Base-by-base conservation (phyloP, 2,113 vertebrate genomes). In the Donacobius atricapilla region DNA sequence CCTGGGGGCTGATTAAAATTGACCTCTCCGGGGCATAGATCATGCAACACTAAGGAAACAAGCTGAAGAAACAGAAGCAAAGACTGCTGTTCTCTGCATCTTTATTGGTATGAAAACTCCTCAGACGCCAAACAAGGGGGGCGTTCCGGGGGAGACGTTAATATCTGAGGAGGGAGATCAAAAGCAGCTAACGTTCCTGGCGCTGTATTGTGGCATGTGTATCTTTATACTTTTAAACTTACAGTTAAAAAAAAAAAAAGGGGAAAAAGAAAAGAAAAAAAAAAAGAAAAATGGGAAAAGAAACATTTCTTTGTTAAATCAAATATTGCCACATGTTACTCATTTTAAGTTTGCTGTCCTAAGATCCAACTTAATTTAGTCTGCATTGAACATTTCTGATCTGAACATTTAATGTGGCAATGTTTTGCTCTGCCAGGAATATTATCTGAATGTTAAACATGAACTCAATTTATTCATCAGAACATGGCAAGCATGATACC, bases 91-190 rank as follows among this genome's bases (percentile, higher is more conserved):
- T 98, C 94, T 51, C 60, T 94, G 96, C 92, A 82, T 96, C 96
- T 98, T 98, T 98, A 98, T 97, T 95, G 97, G 97, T 93, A 95
- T 97, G 97, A 98, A 97, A 98, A 94, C 92, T 96, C 97, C 94
- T 93, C 81, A 80, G 94, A 98, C 63, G 96, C 97, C 96, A 83
- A 97, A 91, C 96, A 92, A 94, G 93, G 96, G 76, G 88, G 79
- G 92, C 89, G 96, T 76, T 92, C 2, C 65, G 95, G 94, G 97
- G 96, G 88, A 94, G 97, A 97, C 10, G 30, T 97, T 98, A 98
- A 98, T 98, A 98, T 98, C 97, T 97, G 83, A 97, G 96, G 96
- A 97, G 94, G 94, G 93, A 98, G 98, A 99, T 98, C 98, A 98
- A 98, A 97, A 97, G 94, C 95, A 97, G 97, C 97, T 97, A 98